Base-by-base conservation (phyloP, 1,140 invertebrate genomes). In the Littorina saxatilis region DNA sequence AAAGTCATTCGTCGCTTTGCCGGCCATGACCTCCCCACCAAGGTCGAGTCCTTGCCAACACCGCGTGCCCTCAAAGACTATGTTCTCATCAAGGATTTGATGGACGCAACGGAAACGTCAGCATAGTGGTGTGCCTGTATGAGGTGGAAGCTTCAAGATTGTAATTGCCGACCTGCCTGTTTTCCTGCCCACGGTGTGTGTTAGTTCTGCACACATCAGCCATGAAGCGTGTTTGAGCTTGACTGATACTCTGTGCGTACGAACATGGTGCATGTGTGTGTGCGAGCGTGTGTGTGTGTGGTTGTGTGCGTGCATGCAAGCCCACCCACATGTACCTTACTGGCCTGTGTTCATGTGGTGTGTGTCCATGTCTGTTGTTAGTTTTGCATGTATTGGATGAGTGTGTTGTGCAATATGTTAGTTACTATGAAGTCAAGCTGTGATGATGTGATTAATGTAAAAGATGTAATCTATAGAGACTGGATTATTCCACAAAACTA, bases 1-100 rank as follows among this genome's bases (percentile, higher is more conserved):
- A 90, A 90, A 66, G 88, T 87, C 80, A 91, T 91, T 52, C 86
- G 90, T 20, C 86, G 87, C 80, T 82, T 86, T 40, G 82, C 90
- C 20, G 90, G 90, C 11, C 87, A 90, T 76, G 89, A 89, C 68
- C 85, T 91, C 32, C 82, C 80, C 37, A 80, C 86, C 58, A 91
- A 89, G 47, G 87, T 91, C 23, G 87, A 91, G 66, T 63, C 63
- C 39, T 72, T 91, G 68, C 90, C 90, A 17, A 88, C 91, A 79
- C 90, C 90, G 13, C 82, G 86, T 70, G 87, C 90, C 50, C 85
- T 91, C 32, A 91, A 91, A 78, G 90, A 91, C 74, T 91, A 88
- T 78, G 88, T 91, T 27, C 73, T 91, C 15, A 88, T 91, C 32
- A 89, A 88, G 81, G 90, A 89, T 72, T 79, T 91, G 61, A 82